Evolutionary conservation across 2,113 vertebrate genomes (phyloP).

Genomic region (Lophius piscatorius): DNA sequence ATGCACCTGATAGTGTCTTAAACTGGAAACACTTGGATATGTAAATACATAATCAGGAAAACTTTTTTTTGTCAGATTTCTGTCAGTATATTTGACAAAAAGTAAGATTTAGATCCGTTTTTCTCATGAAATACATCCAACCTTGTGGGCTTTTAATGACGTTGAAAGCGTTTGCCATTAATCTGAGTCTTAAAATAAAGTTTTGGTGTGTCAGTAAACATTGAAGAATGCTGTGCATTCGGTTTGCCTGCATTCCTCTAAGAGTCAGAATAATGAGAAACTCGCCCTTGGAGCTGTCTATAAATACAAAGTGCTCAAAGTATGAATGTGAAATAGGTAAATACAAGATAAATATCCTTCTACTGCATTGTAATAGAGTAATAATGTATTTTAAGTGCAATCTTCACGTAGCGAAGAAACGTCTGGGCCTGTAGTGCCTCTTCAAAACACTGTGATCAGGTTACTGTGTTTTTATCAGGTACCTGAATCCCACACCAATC

Average conservation of each 20-base stretch:
- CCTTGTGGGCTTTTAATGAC: background rate
- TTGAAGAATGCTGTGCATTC: slow-evolving; percentile 67
- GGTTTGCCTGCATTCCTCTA: slow-evolving; percentile 74
- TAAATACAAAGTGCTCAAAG: background rate
- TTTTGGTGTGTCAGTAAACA: background rate
- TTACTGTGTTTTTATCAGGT: slow-evolving; percentile 5
- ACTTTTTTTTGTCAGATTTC: too few species aligned
- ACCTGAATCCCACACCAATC: background rate
- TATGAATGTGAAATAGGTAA: background rate
- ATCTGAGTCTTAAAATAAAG: slow-evolving; percentile 39
- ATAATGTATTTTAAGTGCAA: slow-evolving; percentile 4
- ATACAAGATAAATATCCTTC: background rate
- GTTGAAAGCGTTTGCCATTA: slow-evolving; percentile 17
- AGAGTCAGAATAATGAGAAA: slow-evolving; percentile 25
- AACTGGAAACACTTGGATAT: too few species aligned
- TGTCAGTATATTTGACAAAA: too few species aligned
- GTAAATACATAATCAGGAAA: too few species aligned
- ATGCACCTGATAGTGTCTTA: background rate
- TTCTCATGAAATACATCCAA: accelerated
- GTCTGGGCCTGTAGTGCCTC: slow-evolving; percentile 27
- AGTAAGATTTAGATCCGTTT: too few species aligned
- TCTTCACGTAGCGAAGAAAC: slow-evolving; percentile 31
- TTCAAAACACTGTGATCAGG: background rate
- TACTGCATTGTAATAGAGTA: background rate
- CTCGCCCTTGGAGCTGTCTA: slow-evolving; percentile 12